Percentiles rank a stretch among this genome's conserved stretches.
These are phyloP conservation scores for Leptodactylus fallax DNA, from an alignment of 2,797 vertebrate species.

Conservation along the genomic window DNA sequence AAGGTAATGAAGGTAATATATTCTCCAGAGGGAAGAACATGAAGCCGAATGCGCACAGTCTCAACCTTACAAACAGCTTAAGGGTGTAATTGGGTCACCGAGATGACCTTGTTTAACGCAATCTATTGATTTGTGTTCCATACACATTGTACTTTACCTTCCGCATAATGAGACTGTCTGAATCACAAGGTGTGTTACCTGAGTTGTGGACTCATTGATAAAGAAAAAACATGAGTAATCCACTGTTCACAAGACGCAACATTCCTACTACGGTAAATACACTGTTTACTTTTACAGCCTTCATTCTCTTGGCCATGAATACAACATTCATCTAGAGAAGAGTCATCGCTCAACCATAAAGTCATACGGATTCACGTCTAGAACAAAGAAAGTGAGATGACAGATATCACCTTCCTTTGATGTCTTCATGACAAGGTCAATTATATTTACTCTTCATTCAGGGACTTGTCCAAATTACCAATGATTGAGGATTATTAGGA, in stretches of 20 bases:
- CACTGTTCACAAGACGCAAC: constrained; percentile 19
- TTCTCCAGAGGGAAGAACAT: constrained; percentile 11
- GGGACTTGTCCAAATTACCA: constrained; percentile 4
- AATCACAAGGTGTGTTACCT: constrained; percentile 51
- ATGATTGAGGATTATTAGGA: not conserved
- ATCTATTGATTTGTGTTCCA: not conserved
- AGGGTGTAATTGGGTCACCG: not conserved
- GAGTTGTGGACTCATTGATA: constrained; percentile 33
- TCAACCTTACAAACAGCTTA: not conserved
- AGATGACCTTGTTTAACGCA: not conserved
- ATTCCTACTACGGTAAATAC: not conserved
- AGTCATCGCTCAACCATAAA: not conserved
- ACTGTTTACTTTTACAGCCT: constrained; percentile 14
- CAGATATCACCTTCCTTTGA: not conserved
- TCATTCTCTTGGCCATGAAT: constrained; percentile 4
- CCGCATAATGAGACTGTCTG: constrained; percentile 18
- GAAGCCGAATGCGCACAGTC: not conserved
- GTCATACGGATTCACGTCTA: not conserved
- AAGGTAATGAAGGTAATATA: not conserved
- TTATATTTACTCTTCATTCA: not conserved
- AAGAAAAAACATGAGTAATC: constrained; percentile 31
- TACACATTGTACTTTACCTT: constrained; percentile 33
- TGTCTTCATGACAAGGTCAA: not conserved
- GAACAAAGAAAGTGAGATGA: constrained; percentile 39
- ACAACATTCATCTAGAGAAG: not conserved